Evolutionary conservation across 2,888 invertebrate genomes (phyloP).

Genomic region (Cantharis rustica): DNA sequence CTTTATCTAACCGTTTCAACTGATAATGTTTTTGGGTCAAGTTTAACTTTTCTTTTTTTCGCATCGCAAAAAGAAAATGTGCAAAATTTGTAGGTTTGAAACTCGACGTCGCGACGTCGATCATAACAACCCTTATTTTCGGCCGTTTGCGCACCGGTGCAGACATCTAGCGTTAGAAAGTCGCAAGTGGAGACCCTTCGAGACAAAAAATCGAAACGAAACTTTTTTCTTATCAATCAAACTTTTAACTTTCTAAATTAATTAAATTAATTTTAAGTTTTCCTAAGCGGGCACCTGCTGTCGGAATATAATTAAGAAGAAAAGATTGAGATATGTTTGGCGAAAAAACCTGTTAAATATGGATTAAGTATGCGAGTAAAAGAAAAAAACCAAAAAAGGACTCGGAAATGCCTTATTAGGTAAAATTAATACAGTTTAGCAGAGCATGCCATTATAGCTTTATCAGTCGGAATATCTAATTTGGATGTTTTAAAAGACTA

Average conservation of each 20-base stretch:
- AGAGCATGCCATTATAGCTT: conserved; percentile 16
- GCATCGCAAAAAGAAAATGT: neutral
- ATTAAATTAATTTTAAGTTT: conserved; percentile 6
- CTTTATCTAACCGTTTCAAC: neutral
- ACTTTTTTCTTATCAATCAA: neutral
- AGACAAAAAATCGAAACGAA: neutral
- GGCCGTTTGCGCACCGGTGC: conserved; percentile 8
- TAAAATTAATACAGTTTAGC: conserved; percentile 33
- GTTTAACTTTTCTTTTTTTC: neutral
- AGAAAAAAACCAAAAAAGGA: conserved; percentile 3
- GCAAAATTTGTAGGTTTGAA: neutral
- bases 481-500: conserved; percentile 12
- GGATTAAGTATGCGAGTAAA: conserved; percentile 3
- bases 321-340: conserved; percentile 15
- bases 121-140: conserved; percentile 5
- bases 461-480: conserved; percentile 24
- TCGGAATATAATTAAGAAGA: conserved; percentile 4
- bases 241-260: neutral
- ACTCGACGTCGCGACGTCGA: neutral
- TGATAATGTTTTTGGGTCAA: neutral
- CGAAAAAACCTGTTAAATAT: conserved; percentile 15
- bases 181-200: neutral
- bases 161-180: conserved; percentile 15
- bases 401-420: conserved; percentile 34
- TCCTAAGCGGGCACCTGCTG: conserved; percentile 3